Evolutionary conservation across 2,797 vertebrate genomes (phyloP).

Genomic region (Hapalemur alaotrensis): DNA sequence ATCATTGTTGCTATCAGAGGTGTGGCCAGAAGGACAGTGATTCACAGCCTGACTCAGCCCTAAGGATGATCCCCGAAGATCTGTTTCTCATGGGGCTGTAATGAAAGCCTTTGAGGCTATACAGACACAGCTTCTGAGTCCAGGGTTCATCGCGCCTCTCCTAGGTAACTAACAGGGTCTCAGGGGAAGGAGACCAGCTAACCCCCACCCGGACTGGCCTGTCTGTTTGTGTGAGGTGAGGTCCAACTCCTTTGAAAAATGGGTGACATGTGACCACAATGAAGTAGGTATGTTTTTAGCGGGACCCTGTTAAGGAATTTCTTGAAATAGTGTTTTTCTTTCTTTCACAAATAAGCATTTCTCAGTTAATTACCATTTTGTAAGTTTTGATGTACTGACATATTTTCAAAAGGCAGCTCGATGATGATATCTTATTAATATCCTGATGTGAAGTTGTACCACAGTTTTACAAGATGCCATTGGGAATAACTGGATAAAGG

Average conservation of each 20-base stretch:
- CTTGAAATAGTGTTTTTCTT: neutral
- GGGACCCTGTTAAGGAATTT: neutral
- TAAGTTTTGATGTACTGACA: neutral
- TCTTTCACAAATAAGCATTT: neutral
- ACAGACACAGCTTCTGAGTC: neutral
- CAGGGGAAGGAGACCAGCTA: neutral
- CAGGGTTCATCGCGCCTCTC: neutral
- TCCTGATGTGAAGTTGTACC: neutral
- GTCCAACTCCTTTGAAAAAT: rapidly evolving
- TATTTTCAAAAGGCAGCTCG: neutral
- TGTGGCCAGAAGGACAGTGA: neutral
- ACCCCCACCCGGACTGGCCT: neutral
- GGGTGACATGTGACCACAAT: neutral
- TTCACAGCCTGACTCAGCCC: neutral
- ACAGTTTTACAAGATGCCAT: neutral
- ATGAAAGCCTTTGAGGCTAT: neutral
- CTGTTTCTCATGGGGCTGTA: rapidly evolving
- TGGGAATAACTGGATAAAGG: neutral
- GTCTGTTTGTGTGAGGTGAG: neutral
- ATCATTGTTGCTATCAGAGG: rapidly evolving
- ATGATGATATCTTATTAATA: neutral
- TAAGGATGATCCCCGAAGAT: neutral
- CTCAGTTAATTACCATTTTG: neutral
- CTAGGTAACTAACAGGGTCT: too few relatives aligned
- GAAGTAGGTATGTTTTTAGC: too few relatives aligned